A percentile compares a stretch with the other conserved stretches of the same genome.
These are phyloP conservation scores for Rapana venosa DNA, from an alignment of 2,888 invertebrate genomes.

Conservation along the genomic window DNA sequence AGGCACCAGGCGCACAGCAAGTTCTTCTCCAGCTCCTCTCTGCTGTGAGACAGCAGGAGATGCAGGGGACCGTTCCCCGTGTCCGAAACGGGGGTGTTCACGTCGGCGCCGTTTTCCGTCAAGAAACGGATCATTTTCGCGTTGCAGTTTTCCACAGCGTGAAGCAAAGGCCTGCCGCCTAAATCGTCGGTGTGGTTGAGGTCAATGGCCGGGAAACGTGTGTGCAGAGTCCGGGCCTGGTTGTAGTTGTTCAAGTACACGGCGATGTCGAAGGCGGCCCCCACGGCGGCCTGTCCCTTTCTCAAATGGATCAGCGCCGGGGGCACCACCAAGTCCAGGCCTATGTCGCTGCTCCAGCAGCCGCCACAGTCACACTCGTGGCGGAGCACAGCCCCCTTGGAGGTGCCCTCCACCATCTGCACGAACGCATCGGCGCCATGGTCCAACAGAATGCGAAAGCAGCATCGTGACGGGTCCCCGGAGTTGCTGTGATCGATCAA, in stretches of 20 bases:
- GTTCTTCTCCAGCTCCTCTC: not conserved
- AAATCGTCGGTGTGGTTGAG: not conserved
- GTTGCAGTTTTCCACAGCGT: not conserved
- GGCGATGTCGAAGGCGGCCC: not conserved
- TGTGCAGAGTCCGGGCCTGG: not conserved
- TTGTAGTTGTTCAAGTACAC: not conserved
- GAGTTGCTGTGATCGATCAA: not conserved
- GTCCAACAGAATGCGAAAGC: not conserved
- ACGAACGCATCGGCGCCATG: conserved; percentile 2
- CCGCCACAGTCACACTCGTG: conserved; percentile 20
- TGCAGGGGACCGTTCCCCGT: not conserved
- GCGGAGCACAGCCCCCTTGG: not conserved
- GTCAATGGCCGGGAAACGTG: not conserved
- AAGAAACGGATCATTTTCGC: not conserved
- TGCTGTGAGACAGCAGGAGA: not conserved
- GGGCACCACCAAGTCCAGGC: not conserved
- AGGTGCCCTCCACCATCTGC: not conserved
- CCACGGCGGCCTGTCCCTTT: not conserved
- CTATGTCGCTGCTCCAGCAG: not conserved
- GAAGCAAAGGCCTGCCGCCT: not conserved
- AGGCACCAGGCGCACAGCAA: not conserved
- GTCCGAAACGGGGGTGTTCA: not conserved
- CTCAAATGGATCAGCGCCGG: not conserved
- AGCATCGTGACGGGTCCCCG: not conserved
- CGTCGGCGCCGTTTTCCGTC: not conserved